A percentile compares a stretch with the other conserved stretches of the same genome.
Evolutionary conservation across 1,140 invertebrate species (phyloP).

Genomic region (Scylla paramamosain): DNA sequence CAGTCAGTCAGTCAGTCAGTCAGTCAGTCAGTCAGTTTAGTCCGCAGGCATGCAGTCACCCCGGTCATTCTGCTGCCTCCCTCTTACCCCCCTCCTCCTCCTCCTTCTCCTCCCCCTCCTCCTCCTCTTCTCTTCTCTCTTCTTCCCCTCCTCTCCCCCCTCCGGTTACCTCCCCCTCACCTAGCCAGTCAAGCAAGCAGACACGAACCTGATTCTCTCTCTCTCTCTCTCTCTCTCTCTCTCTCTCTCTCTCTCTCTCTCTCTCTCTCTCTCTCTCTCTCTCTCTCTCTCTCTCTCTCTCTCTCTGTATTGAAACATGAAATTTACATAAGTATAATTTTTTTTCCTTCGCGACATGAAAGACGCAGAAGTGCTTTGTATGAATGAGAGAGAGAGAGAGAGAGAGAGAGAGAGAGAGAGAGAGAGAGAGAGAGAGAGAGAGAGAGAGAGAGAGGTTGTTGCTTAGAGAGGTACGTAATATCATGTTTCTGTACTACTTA

Average conservation of each 20-base stretch:
- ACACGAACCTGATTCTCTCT: conserved; percentile 2
- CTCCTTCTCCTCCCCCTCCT: not conserved
- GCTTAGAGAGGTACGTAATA: not conserved
- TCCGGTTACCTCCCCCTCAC: not conserved
- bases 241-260: conserved; percentile 35
- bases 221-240: conserved; percentile 61
- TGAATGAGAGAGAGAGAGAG: conserved; percentile 21
- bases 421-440: conserved; percentile 20
- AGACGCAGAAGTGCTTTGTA: not conserved
- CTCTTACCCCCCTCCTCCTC: not conserved
- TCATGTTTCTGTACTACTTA: not conserved
- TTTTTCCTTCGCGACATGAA: not conserved
- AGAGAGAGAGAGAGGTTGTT: conserved; percentile 2
- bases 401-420: conserved; percentile 20
- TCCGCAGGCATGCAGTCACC: conserved; percentile 8
- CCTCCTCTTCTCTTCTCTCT: not conserved
- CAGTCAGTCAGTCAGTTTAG: not conserved
- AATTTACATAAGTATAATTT: conserved; percentile 15
- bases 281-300: conserved; percentile 49
- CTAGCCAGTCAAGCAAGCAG: conserved; percentile 9
- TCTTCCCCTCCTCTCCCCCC: not conserved
- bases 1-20: conserved; percentile 20
- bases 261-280: conserved; percentile 41
- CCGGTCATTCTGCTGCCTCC: not conserved
- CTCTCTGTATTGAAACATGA: conserved; percentile 25